Evolutionary conservation across 2,113 vertebrate species (phyloP).

Genomic region (Heterochromis multidens): DNA sequence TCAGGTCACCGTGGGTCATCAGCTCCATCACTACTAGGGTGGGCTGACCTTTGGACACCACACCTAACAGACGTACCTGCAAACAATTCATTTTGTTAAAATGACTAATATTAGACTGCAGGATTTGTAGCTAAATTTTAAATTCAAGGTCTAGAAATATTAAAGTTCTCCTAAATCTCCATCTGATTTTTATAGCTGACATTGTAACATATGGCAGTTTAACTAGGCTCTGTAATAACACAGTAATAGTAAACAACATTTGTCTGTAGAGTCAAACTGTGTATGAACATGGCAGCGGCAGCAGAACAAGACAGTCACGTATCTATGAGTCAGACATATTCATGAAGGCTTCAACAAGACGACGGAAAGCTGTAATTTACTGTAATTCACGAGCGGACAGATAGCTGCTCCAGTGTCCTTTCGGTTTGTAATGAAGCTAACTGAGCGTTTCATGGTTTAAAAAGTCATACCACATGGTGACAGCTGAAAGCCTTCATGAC

Average conservation of each 20-base stretch:
- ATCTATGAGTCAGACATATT: slow-evolving; percentile 22
- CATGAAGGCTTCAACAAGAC: not conserved
- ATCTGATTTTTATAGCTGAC: not conserved
- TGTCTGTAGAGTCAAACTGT: slow-evolving; percentile 44
- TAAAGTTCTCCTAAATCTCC: not conserved
- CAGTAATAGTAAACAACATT: not conserved
- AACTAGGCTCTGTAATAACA: not conserved
- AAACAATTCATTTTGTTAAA: not conserved
- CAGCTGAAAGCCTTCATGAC: slow-evolving; percentile 99
- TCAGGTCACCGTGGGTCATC: slow-evolving; percentile 95
- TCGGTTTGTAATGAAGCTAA: not conserved
- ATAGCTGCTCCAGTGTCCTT: not conserved
- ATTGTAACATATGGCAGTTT: not conserved
- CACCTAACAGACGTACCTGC: slow-evolving; percentile 93
- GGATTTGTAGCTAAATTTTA: not conserved
- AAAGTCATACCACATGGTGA: slow-evolving; percentile 89
- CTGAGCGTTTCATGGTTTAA: not conserved
- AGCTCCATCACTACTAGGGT: slow-evolving; percentile 96
- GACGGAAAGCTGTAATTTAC: not conserved
- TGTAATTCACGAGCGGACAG: not conserved
- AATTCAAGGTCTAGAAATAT: not conserved
- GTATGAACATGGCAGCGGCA: slow-evolving; percentile 15
- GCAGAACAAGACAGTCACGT: slow-evolving; percentile 22
- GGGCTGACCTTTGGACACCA: slow-evolving; percentile 95
- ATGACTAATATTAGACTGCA: not conserved